Percentiles rank a stretch among this genome's conserved stretches.
phyloP scores from a whole-genome alignment of 2,113 vertebrate species.

The Hemicordylus capensis region DNA sequence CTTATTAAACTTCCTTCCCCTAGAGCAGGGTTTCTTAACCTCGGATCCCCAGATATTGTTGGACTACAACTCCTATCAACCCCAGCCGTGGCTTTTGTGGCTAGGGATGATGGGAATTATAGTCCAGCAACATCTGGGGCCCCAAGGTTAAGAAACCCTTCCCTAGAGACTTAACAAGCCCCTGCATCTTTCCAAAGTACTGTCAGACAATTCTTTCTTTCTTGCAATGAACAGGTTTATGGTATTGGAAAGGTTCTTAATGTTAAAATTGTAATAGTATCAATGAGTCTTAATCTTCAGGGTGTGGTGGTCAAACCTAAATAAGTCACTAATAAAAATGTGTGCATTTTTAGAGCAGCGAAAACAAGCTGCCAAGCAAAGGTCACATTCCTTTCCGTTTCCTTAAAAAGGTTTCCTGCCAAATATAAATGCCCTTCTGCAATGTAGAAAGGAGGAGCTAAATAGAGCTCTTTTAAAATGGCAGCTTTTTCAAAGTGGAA shows the following conservation, averaged over 20 bases:
- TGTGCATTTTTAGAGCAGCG: background rate
- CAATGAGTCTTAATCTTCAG: background rate
- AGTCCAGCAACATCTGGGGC: no score
- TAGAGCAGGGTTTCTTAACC: no score
- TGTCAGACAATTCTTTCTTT: background rate
- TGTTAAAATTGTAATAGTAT: background rate
- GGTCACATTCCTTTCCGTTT: background rate
- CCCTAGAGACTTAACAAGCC: background rate
- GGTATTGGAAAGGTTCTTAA: background rate
- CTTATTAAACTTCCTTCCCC: background rate
- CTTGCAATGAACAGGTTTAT: background rate
- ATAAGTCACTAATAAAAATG: background rate
- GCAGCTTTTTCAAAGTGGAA: background rate
- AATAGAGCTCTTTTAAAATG: background rate
- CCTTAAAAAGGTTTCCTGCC: background rate
- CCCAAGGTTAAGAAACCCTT: no score
- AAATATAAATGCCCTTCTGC: constrained; percentile 17
- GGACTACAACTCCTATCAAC: no score
- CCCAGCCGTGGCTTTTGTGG: no score
- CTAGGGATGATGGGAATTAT: no score
- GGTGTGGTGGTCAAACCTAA: background rate
- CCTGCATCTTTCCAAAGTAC: background rate
- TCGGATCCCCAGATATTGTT: no score
- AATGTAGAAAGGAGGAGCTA: background rate
- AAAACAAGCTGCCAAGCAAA: background rate